These are phyloP conservation scores for Melanostoma mellinum DNA, from an alignment of 2,888 invertebrate species.

Conservation along the genomic window DNA sequence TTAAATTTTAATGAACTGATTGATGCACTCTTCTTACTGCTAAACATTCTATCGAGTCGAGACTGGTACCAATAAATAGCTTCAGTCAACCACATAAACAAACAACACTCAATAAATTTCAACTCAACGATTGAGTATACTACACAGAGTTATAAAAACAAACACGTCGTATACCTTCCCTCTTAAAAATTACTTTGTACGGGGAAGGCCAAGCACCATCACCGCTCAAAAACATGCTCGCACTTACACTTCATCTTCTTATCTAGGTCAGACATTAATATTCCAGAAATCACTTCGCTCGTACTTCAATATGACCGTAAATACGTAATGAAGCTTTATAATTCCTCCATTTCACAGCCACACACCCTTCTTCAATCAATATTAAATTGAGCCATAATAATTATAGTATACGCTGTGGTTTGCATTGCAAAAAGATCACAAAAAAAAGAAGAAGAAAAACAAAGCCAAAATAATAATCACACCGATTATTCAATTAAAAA, in stretches of 20 bases:
- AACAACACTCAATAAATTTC: too few species aligned
- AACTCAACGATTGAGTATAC: too few species aligned
- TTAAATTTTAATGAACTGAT: too few species aligned
- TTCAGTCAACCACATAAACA: too few species aligned
- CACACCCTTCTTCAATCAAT: conserved; percentile 26
- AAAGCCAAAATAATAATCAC: conserved; percentile 32
- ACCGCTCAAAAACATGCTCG: not conserved
- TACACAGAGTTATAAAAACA: too few species aligned
- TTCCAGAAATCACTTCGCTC: not conserved
- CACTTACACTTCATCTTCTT: conserved; percentile 2
- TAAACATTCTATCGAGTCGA: too few species aligned
- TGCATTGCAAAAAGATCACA: conserved; percentile 15
- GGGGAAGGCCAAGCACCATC: not conserved
- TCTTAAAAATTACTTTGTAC: too few species aligned
- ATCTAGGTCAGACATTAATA: conserved; percentile 23
- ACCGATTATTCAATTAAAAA: conserved; percentile 57
- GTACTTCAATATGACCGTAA: not conserved
- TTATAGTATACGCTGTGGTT: conserved; percentile 6
- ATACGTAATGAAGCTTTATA: not conserved
- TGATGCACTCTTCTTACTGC: too few species aligned
- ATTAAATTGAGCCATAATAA: conserved; percentile 36
- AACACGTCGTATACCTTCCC: too few species aligned
- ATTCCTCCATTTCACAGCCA: not conserved
- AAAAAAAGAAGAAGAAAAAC: conserved; percentile 9
- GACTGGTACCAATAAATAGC: too few species aligned